phyloP scores from a whole-genome alignment of 2,888 invertebrate species.

The Orchesella flavescens region DNA sequence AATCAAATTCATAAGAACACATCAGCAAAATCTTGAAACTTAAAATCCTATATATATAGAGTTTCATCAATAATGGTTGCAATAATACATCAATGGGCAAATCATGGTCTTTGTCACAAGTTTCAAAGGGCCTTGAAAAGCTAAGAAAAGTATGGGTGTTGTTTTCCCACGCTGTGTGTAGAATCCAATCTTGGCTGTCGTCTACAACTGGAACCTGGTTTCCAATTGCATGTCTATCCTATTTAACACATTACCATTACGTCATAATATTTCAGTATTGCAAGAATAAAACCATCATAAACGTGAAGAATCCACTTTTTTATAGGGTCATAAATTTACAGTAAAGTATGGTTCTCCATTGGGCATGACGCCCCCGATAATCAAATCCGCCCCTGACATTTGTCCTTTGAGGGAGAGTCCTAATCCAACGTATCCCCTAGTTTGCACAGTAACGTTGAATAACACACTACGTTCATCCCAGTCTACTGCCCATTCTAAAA shows the following conservation, averaged over 20 bases:
- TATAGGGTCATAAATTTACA: neutral
- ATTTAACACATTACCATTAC: too few relatives aligned
- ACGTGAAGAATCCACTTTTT: too few relatives aligned
- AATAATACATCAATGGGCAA: slow-evolving; percentile 44
- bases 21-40: too few relatives aligned
- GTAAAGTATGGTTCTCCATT: slow-evolving; percentile 48
- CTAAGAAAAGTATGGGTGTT: slow-evolving; percentile 39
- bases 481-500: slow-evolving; percentile 31
- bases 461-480: slow-evolving; percentile 5
- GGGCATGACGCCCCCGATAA: slow-evolving; percentile 38
- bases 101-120: slow-evolving; percentile 44
- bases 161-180: slow-evolving; percentile 38
- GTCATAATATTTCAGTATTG: too few relatives aligned
- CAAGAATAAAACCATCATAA: too few relatives aligned
- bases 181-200: slow-evolving; percentile 37
- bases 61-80: too few relatives aligned
- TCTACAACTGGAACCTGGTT: slow-evolving; percentile 29
- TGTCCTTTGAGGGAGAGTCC: slow-evolving; percentile 11
- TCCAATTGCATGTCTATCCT: slow-evolving; percentile 24
- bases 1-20: too few relatives aligned
- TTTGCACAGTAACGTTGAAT: slow-evolving; percentile 45
- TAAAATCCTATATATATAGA: too few relatives aligned
- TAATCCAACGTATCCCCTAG: slow-evolving; percentile 35
- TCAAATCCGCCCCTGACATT: slow-evolving; percentile 46
- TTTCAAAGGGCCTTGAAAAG: slow-evolving; percentile 49